Conservation (phyloP, 35 echinoderm and acorn worm species). For the Apostichopus parvimensis region DNA sequence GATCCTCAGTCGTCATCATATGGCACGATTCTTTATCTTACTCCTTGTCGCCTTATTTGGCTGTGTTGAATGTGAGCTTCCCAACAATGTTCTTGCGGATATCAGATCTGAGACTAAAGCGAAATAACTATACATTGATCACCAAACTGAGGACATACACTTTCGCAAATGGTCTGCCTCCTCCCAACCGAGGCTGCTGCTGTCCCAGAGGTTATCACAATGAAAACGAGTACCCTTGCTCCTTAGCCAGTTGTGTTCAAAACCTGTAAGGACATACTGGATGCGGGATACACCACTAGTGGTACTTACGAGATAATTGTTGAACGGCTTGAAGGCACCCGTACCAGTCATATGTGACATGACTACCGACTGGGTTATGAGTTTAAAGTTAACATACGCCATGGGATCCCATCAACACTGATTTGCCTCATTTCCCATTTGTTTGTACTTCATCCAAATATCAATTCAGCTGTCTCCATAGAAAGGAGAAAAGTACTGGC, state of each 20-base stretch:
- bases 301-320: neutral
- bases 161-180: neutral
- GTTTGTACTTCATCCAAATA: too few relatives aligned
- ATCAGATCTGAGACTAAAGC: neutral
- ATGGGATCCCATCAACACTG: too few relatives aligned
- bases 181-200: neutral
- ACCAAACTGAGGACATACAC: conserved; percentile 14
- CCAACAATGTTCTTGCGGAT: neutral
- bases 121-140: neutral
- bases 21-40: too few relatives aligned
- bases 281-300: neutral
- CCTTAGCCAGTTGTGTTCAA: neutral
- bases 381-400: neutral
- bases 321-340: neutral
- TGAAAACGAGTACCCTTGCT: neutral
- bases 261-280: neutral
- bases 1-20: too few relatives aligned
- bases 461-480: too few relatives aligned
- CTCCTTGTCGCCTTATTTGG: too few relatives aligned
- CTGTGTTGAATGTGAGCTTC: neutral
- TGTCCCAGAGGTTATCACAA: neutral
- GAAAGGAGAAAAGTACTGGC: too few relatives aligned
- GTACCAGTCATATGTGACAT: conserved; percentile 5
- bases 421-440: too few relatives aligned
- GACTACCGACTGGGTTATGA: conserved; percentile 5